Evolutionary conservation across 2,888 invertebrate genomes (phyloP).

Genomic region (Drosophila kambysellisi): DNA sequence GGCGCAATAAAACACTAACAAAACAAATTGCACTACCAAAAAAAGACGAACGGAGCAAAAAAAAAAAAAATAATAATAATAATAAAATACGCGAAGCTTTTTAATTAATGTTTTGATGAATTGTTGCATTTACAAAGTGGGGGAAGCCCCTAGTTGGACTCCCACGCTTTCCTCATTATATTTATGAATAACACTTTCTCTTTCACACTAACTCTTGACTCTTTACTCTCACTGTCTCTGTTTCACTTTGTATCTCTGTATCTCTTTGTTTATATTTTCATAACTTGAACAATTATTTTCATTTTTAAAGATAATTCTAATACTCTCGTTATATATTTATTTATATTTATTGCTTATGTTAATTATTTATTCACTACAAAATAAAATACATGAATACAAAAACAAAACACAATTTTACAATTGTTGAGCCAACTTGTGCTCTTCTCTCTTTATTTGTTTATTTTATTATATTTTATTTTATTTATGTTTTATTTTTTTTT

Average conservation of each 20-base stretch:
- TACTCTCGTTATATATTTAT: conserved; percentile 46
- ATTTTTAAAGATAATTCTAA: conserved; percentile 23
- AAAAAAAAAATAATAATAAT: conserved; percentile 2
- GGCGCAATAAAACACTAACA: conserved; percentile 52
- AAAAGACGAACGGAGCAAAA: background rate
- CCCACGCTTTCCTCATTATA: conserved; percentile 34
- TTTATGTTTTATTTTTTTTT: conserved; percentile 63
- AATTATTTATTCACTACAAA: conserved; percentile 58
- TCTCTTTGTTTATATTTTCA: conserved; percentile 6
- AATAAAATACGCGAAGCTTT: conserved; percentile 27
- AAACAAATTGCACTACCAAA: conserved; percentile 20
- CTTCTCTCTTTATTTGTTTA: conserved; percentile 46
- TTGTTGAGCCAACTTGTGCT: conserved; percentile 52
- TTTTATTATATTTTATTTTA: conserved; percentile 60
- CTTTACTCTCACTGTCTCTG: conserved; percentile 9
- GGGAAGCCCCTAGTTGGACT: conserved; percentile 3
- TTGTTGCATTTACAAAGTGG: conserved; percentile 64
- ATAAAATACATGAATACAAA: conserved; percentile 45
- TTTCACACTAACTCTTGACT: conserved; percentile 5
- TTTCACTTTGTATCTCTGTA: background rate
- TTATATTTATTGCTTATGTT: conserved; percentile 55
- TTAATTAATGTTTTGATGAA: conserved; percentile 48
- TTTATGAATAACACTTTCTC: conserved; percentile 31
- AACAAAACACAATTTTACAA: conserved; percentile 37
- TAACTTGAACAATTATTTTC: conserved; percentile 14